Evolutionary conservation across 64 coral and sea anemone genomes (phyloP), one percentile per base, ranked within the genome.

Genomic region (Pachyseris speciosa): DNA sequence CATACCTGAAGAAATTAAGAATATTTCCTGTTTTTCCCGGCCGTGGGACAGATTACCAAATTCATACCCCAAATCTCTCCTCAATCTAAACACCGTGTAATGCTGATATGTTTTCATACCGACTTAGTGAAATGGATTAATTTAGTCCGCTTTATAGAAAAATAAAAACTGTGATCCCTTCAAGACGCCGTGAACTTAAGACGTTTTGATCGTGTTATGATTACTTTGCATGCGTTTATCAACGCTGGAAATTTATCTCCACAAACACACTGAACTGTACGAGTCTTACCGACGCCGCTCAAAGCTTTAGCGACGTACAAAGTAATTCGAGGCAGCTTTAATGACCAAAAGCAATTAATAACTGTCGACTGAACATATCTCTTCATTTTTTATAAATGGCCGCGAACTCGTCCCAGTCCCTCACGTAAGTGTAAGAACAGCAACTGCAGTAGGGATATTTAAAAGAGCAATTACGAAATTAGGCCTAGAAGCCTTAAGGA

Each of bases 331-430:
- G 31, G 38, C 17, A 37, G 36, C 29, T 24, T 37, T 37, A 41
- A 55, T 80, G 16, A 80, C 31, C n/a, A 80, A 80, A 38, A 7
- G 50, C 50, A 80, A 58, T 80, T 37, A 80, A 80, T 80, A 59
- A 58, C 76, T 60, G 51, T 80, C 76, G 0, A 37, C 16, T 16
- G 37, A 16, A n/a, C 3, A 57, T 19, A 80, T n/a, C 33, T 34
- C 17, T 55, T 59, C 76, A 34, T 22, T 31, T 55, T 37, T 37
- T 20, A 20, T 58, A 58, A 16, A n/a, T n/a, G n/a, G n/a, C n/a
- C n/a, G n/a, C n/a, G n/a, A n/a, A n/a, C n/a, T n/a, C n/a, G n/a
- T n/a, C n/a, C n/a, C n/a, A n/a, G n/a, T n/a, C n/a, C n/a, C n/a
- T n/a, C n/a, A n/a, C n/a, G n/a, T n/a, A n/a, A n/a, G n/a, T n/a